Base-by-base conservation (phyloP, 2,797 vertebrate genomes). In the Garrulus glandarius region DNA sequence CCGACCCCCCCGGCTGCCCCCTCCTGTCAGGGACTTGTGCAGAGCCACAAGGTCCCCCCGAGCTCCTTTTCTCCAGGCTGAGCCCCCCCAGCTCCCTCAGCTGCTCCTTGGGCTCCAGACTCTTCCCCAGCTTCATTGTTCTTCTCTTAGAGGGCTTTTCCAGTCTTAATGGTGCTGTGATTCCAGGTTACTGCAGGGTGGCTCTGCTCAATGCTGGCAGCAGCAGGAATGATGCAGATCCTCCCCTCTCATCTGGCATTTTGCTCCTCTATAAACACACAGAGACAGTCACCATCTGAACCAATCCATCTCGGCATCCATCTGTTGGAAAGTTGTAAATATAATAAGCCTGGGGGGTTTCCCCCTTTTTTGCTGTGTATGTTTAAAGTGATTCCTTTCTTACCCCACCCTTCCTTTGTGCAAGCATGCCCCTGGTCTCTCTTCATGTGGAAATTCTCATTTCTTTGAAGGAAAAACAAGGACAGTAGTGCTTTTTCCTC, bases 1-100 rank as follows among this genome's bases (percentile, higher is more conserved):
- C n/a, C 0, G 0, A 50, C 7, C 7, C 14, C n/a, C 18, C 14
- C 0, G 0, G 21, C 18, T 63, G 29, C 1, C 21, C 30, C 21
- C 56, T 69, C 72, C 64, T 61, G 39, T 17, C n/a, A 60, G 55
- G 27, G 39, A 41, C 2, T 4, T 84, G 37, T 44, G 23, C 13
- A 85, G 82, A 68, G 22, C n/a, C 60, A 57, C 0, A 26, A 8
- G 26, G 14, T 5, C 3, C 29, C 15, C 3, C 30, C 30, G 64
- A 77, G 47, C 41, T 63, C 41, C 30, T 47, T 70, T 78, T 1
- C 65, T 86, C 57, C 57, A 63, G 57, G 22, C 15, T 63, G 57
- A 36, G 36, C 15, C 22, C 26, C 14, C 4, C 9, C 49, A 70
- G 74, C 36, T 64, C 65, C 57, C 12, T 78, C 32, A 63, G 57